Conservation (phyloP, 2,888 invertebrate genomes). For the Escarpia spicata region DNA sequence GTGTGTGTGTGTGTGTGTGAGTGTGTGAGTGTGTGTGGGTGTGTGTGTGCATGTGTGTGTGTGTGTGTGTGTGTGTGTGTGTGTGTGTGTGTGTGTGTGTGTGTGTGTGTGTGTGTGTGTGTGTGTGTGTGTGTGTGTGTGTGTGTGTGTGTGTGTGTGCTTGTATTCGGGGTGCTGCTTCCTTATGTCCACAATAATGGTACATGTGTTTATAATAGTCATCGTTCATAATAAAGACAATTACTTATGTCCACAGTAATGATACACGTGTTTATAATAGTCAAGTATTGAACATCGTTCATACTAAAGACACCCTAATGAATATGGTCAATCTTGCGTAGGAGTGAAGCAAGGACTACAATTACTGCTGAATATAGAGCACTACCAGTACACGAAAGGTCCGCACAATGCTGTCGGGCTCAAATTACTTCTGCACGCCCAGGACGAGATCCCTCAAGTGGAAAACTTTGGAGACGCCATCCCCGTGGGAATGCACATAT, state of each 20-base stretch:
- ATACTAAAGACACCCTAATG: not conserved
- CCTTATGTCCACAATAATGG: no score
- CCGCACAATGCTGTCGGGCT: conserved; percentile 37
- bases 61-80: no score
- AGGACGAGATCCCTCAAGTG: conserved; percentile 31
- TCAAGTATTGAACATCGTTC: not conserved
- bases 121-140: no score
- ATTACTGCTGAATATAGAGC: conserved; percentile 38
- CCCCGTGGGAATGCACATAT: conserved; percentile 31
- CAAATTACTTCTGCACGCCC: conserved; percentile 33
- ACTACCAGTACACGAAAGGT: conserved; percentile 41
- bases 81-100: no score
- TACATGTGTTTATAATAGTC: not conserved
- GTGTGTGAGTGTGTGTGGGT: no score
- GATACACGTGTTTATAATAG: not conserved
- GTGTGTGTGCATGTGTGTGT: no score
- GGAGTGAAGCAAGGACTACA: conserved; percentile 34
- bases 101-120: no score
- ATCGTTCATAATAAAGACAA: not conserved
- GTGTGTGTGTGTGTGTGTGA: no score
- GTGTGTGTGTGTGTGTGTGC: no score
- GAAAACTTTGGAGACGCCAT: conserved; percentile 32
- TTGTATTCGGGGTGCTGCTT: no score
- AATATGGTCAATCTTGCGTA: not conserved
- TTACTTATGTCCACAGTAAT: no score